Base-by-base conservation (phyloP, 2,888 invertebrate genomes). In the Eupsilia transversa region DNA sequence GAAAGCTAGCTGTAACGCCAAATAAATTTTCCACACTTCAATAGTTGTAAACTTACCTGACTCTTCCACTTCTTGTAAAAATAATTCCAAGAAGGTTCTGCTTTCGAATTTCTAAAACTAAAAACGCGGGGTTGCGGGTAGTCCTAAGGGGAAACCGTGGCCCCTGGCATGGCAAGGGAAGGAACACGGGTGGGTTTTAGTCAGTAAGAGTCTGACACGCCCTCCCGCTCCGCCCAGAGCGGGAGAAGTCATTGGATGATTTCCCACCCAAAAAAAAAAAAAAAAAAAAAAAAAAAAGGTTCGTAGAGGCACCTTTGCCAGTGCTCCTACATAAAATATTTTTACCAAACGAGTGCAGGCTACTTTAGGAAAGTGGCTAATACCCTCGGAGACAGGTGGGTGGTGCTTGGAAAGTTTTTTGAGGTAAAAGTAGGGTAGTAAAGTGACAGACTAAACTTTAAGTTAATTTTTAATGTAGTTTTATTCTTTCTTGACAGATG, bases 351-450 rank as follows among this genome's bases (percentile, higher is more conserved):
- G 46, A 65, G 64, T 65, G 49, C 33, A 65, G 23, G 59, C 33
- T 81, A 69, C 69, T 81, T 81, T 65, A n/a, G 7, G 1, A 60
- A 81, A 76, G 68, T 79, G 68, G 82, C 68, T 65, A 63, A 64
- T 60, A 81, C 27, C 59, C 17, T 33, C 33, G 10, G 64, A 56
- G 67, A 33, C 59, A 68, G 68, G 59, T 78, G 60, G 65, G 30
- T 23, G 59, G 33, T 17, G 23, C 59, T 59, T 27, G 59, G 1
- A 5, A 12, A 30, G 20, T 14, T 49, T 49, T 68, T 49, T 35
- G n/a, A 57, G 5, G 14, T 52, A 54, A n/a, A 80, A 72, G 46
- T 77, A 35, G 63, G 61, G 20, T 57, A 59, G 64, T 27, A 23
- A 54, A 27, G 41, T 54, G 41, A 49, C 20, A 7, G 46, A 14